Evolutionary conservation across 2,113 vertebrate genomes (phyloP).

Genomic region (Tetrax tetrax): DNA sequence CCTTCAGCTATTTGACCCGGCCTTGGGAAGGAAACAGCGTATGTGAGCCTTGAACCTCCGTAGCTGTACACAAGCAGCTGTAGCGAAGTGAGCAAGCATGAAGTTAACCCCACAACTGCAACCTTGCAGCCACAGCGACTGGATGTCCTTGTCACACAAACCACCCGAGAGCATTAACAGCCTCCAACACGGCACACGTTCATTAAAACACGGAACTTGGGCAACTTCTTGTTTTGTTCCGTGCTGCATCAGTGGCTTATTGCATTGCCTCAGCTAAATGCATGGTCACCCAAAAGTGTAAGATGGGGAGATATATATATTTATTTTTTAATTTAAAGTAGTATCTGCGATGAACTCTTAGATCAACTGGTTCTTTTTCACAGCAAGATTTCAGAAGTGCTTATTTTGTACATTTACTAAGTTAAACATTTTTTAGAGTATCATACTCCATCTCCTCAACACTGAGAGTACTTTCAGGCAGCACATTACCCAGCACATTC

Average conservation of each 20-base stretch:
- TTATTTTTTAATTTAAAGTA: background rate
- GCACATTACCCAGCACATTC: fast-evolving
- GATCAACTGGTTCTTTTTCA: background rate
- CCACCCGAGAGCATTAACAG: fast-evolving
- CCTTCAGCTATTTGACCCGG: background rate
- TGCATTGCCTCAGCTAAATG: background rate
- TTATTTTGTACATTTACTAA: background rate
- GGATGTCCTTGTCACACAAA: background rate
- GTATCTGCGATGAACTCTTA: background rate
- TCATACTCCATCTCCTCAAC: background rate
- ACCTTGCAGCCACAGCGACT: background rate
- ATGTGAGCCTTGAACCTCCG: background rate
- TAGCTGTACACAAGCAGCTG: background rate
- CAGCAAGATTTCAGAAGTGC: background rate
- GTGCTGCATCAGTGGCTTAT: background rate
- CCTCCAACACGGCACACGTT: fast-evolving
- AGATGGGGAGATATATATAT: background rate
- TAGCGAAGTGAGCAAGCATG: fast-evolving
- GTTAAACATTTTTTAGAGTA: background rate
- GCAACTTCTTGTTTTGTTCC: background rate
- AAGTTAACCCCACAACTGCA: background rate
- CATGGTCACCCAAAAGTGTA: background rate
- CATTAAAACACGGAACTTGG: background rate
- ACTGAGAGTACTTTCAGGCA: background rate
- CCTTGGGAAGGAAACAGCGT: background rate